Percentiles rank a stretch among this genome's conserved stretches.
Conservation (phyloP, 2,888 invertebrate species). For the Rotaria sp. region DNA sequence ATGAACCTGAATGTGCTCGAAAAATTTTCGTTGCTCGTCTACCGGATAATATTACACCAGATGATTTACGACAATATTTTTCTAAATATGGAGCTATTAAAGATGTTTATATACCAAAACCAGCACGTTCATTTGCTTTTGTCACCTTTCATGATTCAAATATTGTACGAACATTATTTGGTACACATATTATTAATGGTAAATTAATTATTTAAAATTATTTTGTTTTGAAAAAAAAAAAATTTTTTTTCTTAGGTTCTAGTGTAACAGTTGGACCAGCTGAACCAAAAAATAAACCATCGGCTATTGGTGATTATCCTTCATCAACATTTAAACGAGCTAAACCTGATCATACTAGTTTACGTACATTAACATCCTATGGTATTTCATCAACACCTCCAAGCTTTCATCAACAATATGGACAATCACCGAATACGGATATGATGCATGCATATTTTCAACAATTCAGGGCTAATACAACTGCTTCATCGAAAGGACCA, state of each 20-base stretch:
- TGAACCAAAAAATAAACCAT: neutral
- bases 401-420: neutral
- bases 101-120: slow-evolving; percentile 89
- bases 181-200: slow-evolving; percentile 37
- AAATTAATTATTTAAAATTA: neutral
- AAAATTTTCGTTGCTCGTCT: slow-evolving; percentile 87
- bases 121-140: slow-evolving; percentile 68
- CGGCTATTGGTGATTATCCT: neutral
- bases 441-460: neutral
- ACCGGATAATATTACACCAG: slow-evolving; percentile 48
- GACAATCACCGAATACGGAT: neutral
- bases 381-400: neutral
- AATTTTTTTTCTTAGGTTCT: neutral
- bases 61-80: slow-evolving; percentile 75
- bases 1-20: slow-evolving; percentile 73
- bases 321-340: neutral
- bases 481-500: neutral
- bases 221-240: neutral
- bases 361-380: neutral
- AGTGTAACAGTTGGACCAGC: slow-evolving; percentile 8
- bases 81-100: slow-evolving; percentile 85
- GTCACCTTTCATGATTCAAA: slow-evolving; percentile 66
- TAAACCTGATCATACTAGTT: neutral
- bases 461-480: neutral
- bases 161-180: slow-evolving; percentile 34